These are phyloP conservation scores for Drosophila fuyamai DNA, from an alignment of 1,140 invertebrate genomes.

Conservation along the genomic window DNA sequence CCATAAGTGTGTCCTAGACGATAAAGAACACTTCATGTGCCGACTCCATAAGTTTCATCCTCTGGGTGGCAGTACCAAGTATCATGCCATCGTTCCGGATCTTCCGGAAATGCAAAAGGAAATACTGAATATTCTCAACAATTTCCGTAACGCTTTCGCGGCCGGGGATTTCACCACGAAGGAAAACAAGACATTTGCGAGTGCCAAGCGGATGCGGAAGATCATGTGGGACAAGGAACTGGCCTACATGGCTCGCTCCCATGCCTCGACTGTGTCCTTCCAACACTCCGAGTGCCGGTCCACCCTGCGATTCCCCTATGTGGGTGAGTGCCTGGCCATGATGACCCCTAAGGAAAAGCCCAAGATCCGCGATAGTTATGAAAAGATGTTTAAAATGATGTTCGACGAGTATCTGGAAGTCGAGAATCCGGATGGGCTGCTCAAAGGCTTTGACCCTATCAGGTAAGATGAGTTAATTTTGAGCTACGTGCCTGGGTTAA, in stretches of 20 bases:
- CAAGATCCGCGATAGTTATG: neutral
- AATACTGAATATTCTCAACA: constrained; percentile 11
- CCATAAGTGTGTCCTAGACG: constrained; percentile 13
- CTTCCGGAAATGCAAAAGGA: neutral
- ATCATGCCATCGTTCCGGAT: constrained; percentile 35
- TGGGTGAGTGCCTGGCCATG: constrained; percentile 35
- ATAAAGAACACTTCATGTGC: constrained; percentile 50
- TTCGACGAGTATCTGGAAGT: constrained; percentile 9
- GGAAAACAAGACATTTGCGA: constrained; percentile 11
- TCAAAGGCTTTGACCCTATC: constrained; percentile 9
- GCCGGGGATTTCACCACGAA: constrained; percentile 16
- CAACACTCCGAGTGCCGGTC: constrained; percentile 45
- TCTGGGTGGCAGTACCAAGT: neutral
- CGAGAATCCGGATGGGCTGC: constrained; percentile 23
- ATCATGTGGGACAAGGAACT: constrained; percentile 68
- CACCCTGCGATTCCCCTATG: constrained; percentile 37
- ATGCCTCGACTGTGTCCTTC: constrained; percentile 48
- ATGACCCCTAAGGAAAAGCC: neutral
- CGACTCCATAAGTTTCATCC: constrained; percentile 3
- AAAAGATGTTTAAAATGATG: neutral
- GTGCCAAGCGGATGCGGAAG: constrained; percentile 57
- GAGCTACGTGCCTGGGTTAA: fast-evolving
- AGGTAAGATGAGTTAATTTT: constrained; percentile 13
- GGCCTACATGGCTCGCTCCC: constrained; percentile 51
- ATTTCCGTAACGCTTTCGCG: constrained; percentile 35